A percentile compares a stretch with the other conserved stretches of the same genome.
Evolutionary conservation across 2,888 invertebrate species (phyloP).

Genomic region (Pinctada fucata): DNA sequence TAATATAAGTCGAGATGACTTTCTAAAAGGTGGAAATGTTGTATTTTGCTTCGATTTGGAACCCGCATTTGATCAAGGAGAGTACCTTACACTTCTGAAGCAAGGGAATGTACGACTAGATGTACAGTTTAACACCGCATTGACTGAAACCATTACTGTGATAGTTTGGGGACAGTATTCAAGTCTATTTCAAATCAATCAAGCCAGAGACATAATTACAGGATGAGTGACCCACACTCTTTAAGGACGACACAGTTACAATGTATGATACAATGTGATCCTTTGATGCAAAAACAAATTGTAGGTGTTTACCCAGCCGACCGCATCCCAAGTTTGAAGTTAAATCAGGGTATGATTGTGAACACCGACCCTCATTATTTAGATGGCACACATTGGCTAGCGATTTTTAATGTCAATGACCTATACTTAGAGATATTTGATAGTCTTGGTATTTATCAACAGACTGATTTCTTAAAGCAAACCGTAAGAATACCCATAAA

Average conservation of each 20-base stretch:
- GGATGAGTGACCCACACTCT: background rate
- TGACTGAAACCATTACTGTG: constrained; percentile 11
- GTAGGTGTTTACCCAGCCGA: constrained; percentile 20
- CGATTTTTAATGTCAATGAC: no score
- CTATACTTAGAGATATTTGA: no score
- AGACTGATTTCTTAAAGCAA: no score
- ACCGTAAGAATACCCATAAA: no score
- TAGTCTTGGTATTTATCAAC: no score
- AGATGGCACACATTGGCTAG: no score
- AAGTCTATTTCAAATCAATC: constrained; percentile 15
- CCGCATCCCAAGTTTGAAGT: background rate
- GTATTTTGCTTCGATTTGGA: constrained; percentile 29
- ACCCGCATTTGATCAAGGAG: constrained; percentile 10
- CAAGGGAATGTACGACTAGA: constrained; percentile 33
- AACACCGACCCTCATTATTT: no score
- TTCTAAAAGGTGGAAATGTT: constrained; percentile 13
- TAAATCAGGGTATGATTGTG: constrained; percentile 17
- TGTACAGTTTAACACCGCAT: constrained; percentile 15
- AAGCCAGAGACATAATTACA: constrained; percentile 15
- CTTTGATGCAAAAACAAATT: constrained; percentile 1
- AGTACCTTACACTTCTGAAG: constrained; percentile 24
- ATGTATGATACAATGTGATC: constrained; percentile 21
- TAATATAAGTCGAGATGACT: constrained; percentile 17
- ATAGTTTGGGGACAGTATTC: constrained; percentile 12
- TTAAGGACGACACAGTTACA: constrained; percentile 7